A percentile compares a stretch with the other conserved stretches of the same genome.
phyloP scores from a whole-genome alignment of 2,888 invertebrate genomes.

The Apamea monoglypha region DNA sequence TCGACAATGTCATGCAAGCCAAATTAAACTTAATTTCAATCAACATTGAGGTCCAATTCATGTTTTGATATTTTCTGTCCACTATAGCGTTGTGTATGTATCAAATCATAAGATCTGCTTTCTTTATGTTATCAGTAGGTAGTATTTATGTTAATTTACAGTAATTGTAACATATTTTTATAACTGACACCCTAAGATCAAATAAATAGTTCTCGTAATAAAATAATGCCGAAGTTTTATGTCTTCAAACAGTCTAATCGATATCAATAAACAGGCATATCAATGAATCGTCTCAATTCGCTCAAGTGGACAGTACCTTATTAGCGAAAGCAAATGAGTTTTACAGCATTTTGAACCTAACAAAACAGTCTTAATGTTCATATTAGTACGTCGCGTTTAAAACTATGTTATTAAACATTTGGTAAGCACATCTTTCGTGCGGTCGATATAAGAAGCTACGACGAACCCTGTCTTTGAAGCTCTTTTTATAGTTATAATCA shows the following conservation, averaged over 20 bases:
- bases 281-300: conserved; percentile 38
- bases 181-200: not conserved
- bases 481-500: conserved; percentile 20
- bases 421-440: conserved; percentile 50
- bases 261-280: conserved; percentile 30
- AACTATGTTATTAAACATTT: conserved; percentile 42
- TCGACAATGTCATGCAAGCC: conserved; percentile 61
- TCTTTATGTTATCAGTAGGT: not conserved
- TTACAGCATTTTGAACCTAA: conserved; percentile 47
- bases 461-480: conserved; percentile 11
- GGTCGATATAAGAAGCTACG: conserved; percentile 28
- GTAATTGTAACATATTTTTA: not conserved
- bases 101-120: not conserved
- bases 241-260: conserved; percentile 16
- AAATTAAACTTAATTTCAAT: conserved; percentile 46
- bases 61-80: conserved; percentile 25
- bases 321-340: conserved; percentile 51
- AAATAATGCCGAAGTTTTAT: not conserved
- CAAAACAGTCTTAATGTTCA: conserved; percentile 4
- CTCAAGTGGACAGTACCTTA: conserved; percentile 48
- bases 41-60: conserved; percentile 16
- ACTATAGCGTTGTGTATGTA: conserved; percentile 2
- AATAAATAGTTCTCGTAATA: not conserved
- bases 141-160: not conserved
- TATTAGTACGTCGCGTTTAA: conserved; percentile 42